Evolutionary conservation across 2,888 invertebrate species (phyloP), one percentile per base, ranked within the genome.

Genomic region (Rotaria socialis): DNA sequence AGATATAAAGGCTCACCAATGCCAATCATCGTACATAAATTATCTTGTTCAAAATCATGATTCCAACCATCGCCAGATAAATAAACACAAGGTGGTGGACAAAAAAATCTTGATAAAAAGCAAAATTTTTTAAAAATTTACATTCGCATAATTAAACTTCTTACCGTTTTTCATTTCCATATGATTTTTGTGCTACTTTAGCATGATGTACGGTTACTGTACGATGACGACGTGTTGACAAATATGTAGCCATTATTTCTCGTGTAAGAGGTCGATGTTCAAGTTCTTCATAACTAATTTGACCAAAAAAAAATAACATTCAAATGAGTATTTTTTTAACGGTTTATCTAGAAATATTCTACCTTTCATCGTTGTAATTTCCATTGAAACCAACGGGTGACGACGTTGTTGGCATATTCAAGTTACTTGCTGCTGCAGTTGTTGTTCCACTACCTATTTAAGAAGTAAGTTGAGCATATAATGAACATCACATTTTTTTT

Each of bases 141-240:
- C 16, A 4, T 52, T 52, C 14, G 5, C 4, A 8, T 0, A 52
- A 52, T 52, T 16, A 11, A 52, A 52, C 14, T 52, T 86, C 89
- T 88, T 87, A 92, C 92, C 99, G 93, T 92, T 99, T 99, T 91
- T 99, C 99, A 91, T 98, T 99, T 88, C 99, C 99, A 91, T 99
- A 99, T 0, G 97, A 98, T 91, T 99, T 99, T 92, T 99, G 99
- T 56, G 99, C 99, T 85, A 99, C 99, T 93, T 99, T 99, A 85
- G 99, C 99, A 92, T 99, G 99, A 87, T 98, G 93, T 89, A 99
- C 97, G 85, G 97, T 96, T 87, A 99, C 95, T 43, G 96, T 94
- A 35, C 75, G 91, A 87, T 91, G 91, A 67, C 91, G 91, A 89
- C 96, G 93, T 90, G 97, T 96, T 87, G 96, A 93, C 89, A 99